Conservation (phyloP, 2,113 vertebrate genomes). For the Piprites chloris region DNA sequence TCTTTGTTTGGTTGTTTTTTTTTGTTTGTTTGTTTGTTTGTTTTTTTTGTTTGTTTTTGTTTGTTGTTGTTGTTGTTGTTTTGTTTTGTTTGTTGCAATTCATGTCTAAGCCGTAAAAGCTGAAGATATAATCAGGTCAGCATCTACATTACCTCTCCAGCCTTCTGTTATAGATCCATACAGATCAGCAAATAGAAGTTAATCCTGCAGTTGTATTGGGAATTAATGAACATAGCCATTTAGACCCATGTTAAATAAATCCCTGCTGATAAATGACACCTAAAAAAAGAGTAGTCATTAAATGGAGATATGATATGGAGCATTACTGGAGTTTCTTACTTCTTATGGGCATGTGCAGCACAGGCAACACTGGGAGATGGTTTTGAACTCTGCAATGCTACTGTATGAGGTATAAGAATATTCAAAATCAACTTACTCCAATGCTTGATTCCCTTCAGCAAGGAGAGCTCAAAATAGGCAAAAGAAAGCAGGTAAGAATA, state of each 20-base stretch:
- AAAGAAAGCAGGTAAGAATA: background rate
- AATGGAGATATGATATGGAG: background rate
- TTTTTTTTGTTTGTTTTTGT: no score
- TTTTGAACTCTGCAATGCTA: background rate
- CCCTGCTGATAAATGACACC: background rate
- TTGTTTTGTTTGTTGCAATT: background rate
- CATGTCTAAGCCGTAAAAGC: background rate
- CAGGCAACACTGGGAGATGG: fast-evolving
- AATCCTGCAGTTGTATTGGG: background rate
- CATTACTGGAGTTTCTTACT: background rate
- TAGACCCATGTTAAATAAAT: background rate
- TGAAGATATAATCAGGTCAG: background rate
- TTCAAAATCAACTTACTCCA: background rate
- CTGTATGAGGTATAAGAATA: background rate
- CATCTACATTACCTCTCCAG: background rate
- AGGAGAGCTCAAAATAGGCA: background rate
- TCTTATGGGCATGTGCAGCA: background rate
- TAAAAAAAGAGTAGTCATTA: background rate
- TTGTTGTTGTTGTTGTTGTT: no score
- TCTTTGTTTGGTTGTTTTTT: background rate
- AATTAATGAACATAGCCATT: background rate
- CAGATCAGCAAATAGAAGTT: background rate
- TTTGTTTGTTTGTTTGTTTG: background rate
- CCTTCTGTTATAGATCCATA: background rate
- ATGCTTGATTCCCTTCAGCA: background rate